Evolutionary conservation across 2,113 vertebrate genomes (phyloP).

Genomic region (Indri indri): DNA sequence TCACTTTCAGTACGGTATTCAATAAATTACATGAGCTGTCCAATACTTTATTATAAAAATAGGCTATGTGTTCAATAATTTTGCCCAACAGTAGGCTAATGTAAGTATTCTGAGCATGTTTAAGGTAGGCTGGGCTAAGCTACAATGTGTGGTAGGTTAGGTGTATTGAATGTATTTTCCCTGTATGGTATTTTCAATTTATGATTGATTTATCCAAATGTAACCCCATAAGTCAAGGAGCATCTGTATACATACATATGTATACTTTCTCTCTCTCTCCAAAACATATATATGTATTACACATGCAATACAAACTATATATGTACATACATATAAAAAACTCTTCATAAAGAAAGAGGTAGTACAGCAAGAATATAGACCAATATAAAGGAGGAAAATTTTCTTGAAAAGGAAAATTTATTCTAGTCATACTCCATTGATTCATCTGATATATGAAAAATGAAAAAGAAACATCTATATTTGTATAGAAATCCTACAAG

Average conservation of each 20-base stretch:
- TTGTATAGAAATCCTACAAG: neutral
- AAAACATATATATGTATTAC: neutral
- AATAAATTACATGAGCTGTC: neutral
- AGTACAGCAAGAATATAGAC: neutral
- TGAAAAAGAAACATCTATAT: neutral
- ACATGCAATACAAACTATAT: neutral
- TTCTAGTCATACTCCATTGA: neutral
- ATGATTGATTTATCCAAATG: neutral
- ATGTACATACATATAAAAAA: too few relatives aligned
- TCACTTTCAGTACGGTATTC: neutral
- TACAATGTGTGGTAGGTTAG: neutral
- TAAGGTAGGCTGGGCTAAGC: neutral
- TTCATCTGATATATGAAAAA: constrained; percentile 26
- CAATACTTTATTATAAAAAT: neutral
- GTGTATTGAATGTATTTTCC: neutral
- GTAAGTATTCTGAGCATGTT: neutral
- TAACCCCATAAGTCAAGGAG: neutral
- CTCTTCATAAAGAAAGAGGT: neutral
- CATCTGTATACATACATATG: neutral
- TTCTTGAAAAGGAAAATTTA: neutral
- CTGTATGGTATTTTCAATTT: neutral
- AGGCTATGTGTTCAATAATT: neutral
- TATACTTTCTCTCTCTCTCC: neutral
- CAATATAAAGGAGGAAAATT: neutral
- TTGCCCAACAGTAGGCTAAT: neutral